Evolutionary conservation across 2,797 vertebrate species (phyloP), one percentile per base, ranked within the genome.

Genomic region (Tachyglossus aculeatus): DNA sequence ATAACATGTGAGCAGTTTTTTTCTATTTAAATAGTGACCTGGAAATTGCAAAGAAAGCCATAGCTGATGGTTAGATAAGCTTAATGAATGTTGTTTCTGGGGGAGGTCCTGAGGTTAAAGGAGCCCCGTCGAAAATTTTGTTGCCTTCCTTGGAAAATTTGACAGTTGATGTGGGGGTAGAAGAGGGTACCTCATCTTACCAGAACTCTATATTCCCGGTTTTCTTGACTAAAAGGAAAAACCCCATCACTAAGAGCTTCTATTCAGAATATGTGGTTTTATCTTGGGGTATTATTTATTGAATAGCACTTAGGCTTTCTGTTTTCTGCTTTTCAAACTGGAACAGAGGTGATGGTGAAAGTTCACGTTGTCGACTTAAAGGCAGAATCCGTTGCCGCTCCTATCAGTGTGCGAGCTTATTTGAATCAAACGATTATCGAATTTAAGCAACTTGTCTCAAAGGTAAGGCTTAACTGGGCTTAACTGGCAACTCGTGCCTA

Each of bases 261-360:
- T 62, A 1, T 57, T 59, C 39, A 39, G 79, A 83, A 67, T 18
- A 55, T 11, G 7, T 50, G n/a, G 7, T 5, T 38, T 27, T 48
- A n/a, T 32, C 71, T 24, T 12, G 38, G n/a, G 59, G 36, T 59
- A 67, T 56, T 53, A 25, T 12, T 25, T 43, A 74, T 50, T 64
- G 16, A 3, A n/a, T n/a, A 43, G 38, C 2, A 9, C 41, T 15
- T 39, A 6, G 8, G 3, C 32, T 0, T 64, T 64, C 32, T 75
- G 22, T 73, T 68, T 76, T 73, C 15, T 83, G n/a, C 81, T 83
- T 48, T 80, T 62, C 57, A 59, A 67, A 78, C n/a, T 77, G 60
- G 57, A 83, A 18, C 93, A 99, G 98, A 99, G 90, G 98, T 99
- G 70, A 99, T 99, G 97, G 98, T 99, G 86, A 99, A 99, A 88